Evolutionary conservation across 37 sponge, comb jelly and placozoan species (phyloP), one percentile per base, ranked within the genome.

Genomic region (Dysidea cf. avara): DNA sequence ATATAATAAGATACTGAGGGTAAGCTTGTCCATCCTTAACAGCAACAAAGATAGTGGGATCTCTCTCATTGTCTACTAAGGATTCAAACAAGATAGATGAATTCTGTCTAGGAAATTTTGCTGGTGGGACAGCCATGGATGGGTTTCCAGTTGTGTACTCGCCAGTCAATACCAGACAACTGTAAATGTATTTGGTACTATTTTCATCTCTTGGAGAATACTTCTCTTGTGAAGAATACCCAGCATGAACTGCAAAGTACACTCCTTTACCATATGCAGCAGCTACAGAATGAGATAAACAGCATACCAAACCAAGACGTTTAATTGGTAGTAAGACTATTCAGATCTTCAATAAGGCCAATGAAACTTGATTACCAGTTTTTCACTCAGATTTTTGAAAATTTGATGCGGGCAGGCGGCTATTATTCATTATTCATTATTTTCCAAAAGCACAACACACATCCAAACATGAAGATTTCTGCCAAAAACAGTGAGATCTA

Each of bases 41-140:
- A 28, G 79, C 74, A 3, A 90, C 90, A 81, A 80, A 84, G 4
- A 90, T 90, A 1, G 78, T 65, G 24, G 90, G 90, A 28, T 76
- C 61, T 0, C 28, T 7, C 11, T 25, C 39, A 40, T 81, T 65
- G 9, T 90, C 78, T 4, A 90, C 90, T 28, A 81, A 52, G 6
- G 90, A 66, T 62, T 90, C 90, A 71, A 53, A 77, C 35, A 81
- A 61, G 7, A 66, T 59, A 36, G 63, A 63, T 26, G 30, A 9
- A 26, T 43, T 52, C 17, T 50, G 64, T 29, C 22, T 11, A 1
- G 66, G 56, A 38, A 31, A 31, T 65, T 63, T 64, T 7, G 81
- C 31, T 39, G 87, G 87, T 13, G 87, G 53, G 3, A 69, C 66
- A 13, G 51, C 74, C 77, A 86, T 75, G 1, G 7, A 28, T 38